These are phyloP conservation scores for Microhierax caerulescens DNA, from an alignment of 2,797 vertebrate genomes.

Conservation along the genomic window DNA sequence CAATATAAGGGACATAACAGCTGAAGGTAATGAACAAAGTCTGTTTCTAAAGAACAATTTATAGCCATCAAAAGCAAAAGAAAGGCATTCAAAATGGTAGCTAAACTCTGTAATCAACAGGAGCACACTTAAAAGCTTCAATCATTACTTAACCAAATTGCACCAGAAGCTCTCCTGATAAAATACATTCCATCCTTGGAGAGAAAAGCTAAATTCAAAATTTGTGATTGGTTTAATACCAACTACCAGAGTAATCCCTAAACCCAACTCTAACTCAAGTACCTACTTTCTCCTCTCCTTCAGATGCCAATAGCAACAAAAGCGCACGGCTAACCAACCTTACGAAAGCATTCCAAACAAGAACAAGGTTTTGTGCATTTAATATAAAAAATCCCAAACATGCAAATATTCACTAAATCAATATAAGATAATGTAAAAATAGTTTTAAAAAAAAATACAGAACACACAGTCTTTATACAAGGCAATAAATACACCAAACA, in stretches of 20 bases:
- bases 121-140: not conserved
- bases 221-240: not conserved
- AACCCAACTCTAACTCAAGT: not conserved
- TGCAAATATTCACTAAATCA: not conserved
- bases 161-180: not conserved
- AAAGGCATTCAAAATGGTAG: not conserved
- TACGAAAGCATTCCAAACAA: not conserved
- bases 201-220: not conserved
- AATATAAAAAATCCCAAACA: not conserved
- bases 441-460: not conserved
- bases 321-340: fast-evolving
- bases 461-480: not conserved
- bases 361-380: fast-evolving
- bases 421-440: not conserved
- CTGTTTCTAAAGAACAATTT: not conserved
- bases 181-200: fast-evolving
- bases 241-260: not conserved
- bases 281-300: not conserved
- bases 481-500: not conserved
- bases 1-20: not conserved
- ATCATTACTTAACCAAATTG: not conserved
- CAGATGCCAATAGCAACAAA: not conserved
- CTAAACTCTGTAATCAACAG: not conserved
- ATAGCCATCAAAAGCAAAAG: not conserved
- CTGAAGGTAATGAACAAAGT: fast-evolving